Conservation (phyloP, 1,140 invertebrate genomes). For the Agrypnia vestita region DNA sequence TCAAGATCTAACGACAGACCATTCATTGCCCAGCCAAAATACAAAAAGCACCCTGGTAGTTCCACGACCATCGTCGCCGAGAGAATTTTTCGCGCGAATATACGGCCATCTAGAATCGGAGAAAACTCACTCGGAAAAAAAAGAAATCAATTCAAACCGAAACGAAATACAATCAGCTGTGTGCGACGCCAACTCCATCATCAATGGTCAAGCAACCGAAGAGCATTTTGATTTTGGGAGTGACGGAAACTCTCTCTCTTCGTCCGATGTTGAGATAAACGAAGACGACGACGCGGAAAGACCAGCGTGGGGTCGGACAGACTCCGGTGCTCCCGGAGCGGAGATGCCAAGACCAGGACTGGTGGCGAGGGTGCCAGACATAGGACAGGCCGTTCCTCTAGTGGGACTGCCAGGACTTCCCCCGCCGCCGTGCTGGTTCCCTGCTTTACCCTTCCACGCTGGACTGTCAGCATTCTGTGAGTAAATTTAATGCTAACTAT, state of each 20-base stretch:
- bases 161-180: not conserved
- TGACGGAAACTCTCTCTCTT: constrained; percentile 65
- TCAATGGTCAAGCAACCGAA: constrained; percentile 56
- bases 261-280: constrained; percentile 70
- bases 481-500: constrained; percentile 62
- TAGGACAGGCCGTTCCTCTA: constrained; percentile 64
- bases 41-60: constrained; percentile 19
- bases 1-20: constrained; percentile 14
- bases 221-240: constrained; percentile 53
- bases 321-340: constrained; percentile 63
- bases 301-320: constrained; percentile 58
- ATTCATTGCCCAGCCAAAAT: not conserved
- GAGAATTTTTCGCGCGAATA: constrained; percentile 79
- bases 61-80: constrained; percentile 76
- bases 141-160: not conserved
- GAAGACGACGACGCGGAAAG: constrained; percentile 59
- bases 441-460: constrained; percentile 72
- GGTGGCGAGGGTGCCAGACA: constrained; percentile 15
- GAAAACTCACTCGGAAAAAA: constrained; percentile 42
- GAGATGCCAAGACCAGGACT: constrained; percentile 64
- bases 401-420: constrained; percentile 62
- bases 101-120: constrained; percentile 76
- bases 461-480: constrained; percentile 78
- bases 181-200: constrained; percentile 46
- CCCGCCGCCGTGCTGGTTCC: constrained; percentile 46